Base-by-base conservation (phyloP, 92 coral and sea anemone genomes). In the Porites rus region DNA sequence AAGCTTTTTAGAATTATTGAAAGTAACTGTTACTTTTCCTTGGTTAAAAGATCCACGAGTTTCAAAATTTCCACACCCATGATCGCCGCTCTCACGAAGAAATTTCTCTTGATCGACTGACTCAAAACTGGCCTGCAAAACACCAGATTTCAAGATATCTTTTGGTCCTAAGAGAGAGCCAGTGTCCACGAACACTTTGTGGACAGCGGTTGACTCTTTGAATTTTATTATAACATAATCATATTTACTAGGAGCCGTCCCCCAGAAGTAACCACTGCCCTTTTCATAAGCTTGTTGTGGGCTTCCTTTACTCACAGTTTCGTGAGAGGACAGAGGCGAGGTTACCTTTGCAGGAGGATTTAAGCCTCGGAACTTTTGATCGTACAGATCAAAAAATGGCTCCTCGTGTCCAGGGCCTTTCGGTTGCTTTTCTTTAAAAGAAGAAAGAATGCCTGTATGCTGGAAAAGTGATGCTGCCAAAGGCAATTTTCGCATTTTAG, bases 21-120 rank as follows among this genome's bases (percentile, higher is more conserved):
- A 22, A 25, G 65, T 19, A 18, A 52, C 5, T 7, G 24, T 56
- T 1, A 19, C 71, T 53, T 59, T 83, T 46, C 88, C 89, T 9
- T 25, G 31, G 28, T 25, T 54, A n/a, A 88, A 83, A 56, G 68
- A 68, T 13, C 91, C 89, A 14, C 88, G 52, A 19, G 63, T 80
- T 31, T 59, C 65, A 43, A 85, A 91, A 16, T 82, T 52, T 25
- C 75, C 46, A 63, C 96, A 93, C 12, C 8, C 28, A 25, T 28
- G 31, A 28, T 16, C 71, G 0, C 8, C 12, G 6, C n/a, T 21
- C 9, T 25, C 52, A 6, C 24, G n/a, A 13, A 16, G 60, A 78
- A 86, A 66, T 82, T 83, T 19, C 8, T 24, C 82, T 16, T 20
- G 24, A 0, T 54, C 43, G 10, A 38, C 46, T 3, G 46, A 38